phyloP scores from a whole-genome alignment of 64 coral and sea anemone genomes.

The Trachythela sp. region DNA sequence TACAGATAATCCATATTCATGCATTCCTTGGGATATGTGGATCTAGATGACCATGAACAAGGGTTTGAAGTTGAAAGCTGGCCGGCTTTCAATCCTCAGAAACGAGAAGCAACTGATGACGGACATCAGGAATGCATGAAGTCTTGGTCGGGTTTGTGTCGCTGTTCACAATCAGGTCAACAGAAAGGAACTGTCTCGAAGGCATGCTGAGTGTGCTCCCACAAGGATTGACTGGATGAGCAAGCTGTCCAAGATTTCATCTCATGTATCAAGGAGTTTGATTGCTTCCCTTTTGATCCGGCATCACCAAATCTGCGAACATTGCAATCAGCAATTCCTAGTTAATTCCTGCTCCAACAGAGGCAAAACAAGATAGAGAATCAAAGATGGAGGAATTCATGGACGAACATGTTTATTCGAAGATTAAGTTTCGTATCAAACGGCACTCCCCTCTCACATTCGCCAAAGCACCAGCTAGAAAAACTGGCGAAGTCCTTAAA shows the following conservation, averaged over 20 bases:
- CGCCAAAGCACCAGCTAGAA: not conserved
- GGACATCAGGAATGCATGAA: not conserved
- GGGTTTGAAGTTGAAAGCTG: constrained; percentile 4
- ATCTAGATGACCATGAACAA: constrained; percentile 29
- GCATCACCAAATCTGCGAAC: constrained; percentile 25
- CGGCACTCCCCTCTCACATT: not conserved
- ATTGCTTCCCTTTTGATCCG: constrained; percentile 29
- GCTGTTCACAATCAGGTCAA: constrained; percentile 23
- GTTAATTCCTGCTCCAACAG: constrained; percentile 26
- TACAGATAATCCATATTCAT: constrained; percentile 7
- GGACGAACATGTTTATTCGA: constrained; percentile 22
- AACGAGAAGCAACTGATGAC: constrained; percentile 18
- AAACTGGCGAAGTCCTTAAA: not conserved
- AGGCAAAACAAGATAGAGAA: constrained; percentile 23
- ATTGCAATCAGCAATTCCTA: constrained; percentile 27
- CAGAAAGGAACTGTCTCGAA: constrained; percentile 4
- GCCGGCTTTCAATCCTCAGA: constrained; percentile 19
- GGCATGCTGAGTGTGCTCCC: constrained; percentile 5
- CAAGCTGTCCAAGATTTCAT: constrained; percentile 33
- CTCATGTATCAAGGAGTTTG: constrained; percentile 30
- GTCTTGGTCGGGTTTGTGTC: not conserved
- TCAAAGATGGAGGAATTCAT: constrained; percentile 19
- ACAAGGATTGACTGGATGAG: constrained; percentile 23
- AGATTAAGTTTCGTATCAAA: constrained; percentile 13
- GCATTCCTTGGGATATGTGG: constrained; percentile 20